Base-by-base conservation (phyloP, 2,888 invertebrate species). In the Hirtodrosophila confusa region DNA sequence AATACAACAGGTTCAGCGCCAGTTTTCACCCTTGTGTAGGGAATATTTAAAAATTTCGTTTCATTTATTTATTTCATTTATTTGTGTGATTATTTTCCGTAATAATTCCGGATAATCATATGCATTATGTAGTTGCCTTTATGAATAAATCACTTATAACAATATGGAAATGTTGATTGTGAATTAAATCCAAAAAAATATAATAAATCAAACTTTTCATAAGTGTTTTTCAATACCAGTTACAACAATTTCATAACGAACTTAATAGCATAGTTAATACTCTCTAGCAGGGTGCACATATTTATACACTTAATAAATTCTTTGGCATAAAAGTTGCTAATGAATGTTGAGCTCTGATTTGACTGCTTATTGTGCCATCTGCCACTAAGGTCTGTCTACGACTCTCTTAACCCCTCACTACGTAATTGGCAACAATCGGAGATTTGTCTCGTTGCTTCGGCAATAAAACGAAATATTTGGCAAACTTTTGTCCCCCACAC, bases 401-500 rank as follows among this genome's bases (percentile, higher is more conserved):
- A 3, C 33, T 23, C 23, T 29, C 35, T 36, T 27, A 56, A 39
- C 39, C 11, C 8, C 2, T 6, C 31, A 41, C 33, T 11, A 36
- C 62, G 27, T 47, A 55, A 62, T 47, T 65, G 58, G 11, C 53
- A 58, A 50, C 55, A 54, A 31, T 65, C 11, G 47, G 37, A 39
- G 24, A 11, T 48, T 57, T 61, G 48, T 64, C 61, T 17, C 17
- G 17, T 17, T 17, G 17, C 17, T 50, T 62, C 48, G 61, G 54
- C 45, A 49, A 44, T 31, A 37, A 56, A 75, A 53, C 62, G 54
- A 67, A 71, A 70, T 71, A 65, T 85, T 78, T 61, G 61, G 37
- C 43, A 72, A 80, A 80, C 45, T 84, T 80, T 65, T 66, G 50
- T 12, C 27, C 12, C 43, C 40, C 58, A 44, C 49, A 69, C 56